Evolutionary conservation across 2,888 invertebrate genomes (phyloP), one percentile per base, ranked within the genome.

Genomic region (Stenchaetothrips biformis): DNA sequence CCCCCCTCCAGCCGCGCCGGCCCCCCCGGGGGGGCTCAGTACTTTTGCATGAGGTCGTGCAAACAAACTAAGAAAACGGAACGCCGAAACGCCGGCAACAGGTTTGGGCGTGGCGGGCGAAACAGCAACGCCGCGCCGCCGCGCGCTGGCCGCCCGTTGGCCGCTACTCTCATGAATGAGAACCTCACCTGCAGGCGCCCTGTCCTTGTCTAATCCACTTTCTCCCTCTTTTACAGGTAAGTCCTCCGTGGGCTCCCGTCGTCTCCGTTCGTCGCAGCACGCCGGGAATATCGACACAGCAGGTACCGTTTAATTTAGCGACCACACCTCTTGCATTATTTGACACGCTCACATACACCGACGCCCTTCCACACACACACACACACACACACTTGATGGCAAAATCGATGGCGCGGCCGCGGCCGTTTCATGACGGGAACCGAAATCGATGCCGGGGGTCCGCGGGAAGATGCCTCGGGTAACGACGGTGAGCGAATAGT

Each of bases 261-360:
- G 67, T 21, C 67, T 37, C 37, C 37, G 25, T 8, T 74, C 67
- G 37, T 37, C 37, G 37, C 37, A 37, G 37, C 37, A 21, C 25
- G 21, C 25, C 25, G 67, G 25, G 25, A 74, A 74, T 21, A 25
- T n/a, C 67, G 67, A 25, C 67, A n/a, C 11, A 37, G 37, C 37
- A 74, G 67, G 67, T 74, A 74, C 67, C 7, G 67, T 74, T 67
- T 74, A 74, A 74, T 74, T 74, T 25, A 74, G 25, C 25, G 25
- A 25, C 25, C 11, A 11, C 9, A 11, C 9, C 25, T 21, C 21
- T 37, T 74, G 67, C 25, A 25, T 74, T 74, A 74, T 74, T 74
- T 37, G 37, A 37, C 37, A 37, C 37, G 4, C 37, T 2, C 37
- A 2, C 37, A 2, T 4, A 37, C 37, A 37, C n/a, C n/a, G n/a